A percentile compares a stretch with the other conserved stretches of the same genome.
These are phyloP conservation scores for Macaria liturata DNA, from an alignment of 2,888 invertebrate genomes.

Conservation along the genomic window DNA sequence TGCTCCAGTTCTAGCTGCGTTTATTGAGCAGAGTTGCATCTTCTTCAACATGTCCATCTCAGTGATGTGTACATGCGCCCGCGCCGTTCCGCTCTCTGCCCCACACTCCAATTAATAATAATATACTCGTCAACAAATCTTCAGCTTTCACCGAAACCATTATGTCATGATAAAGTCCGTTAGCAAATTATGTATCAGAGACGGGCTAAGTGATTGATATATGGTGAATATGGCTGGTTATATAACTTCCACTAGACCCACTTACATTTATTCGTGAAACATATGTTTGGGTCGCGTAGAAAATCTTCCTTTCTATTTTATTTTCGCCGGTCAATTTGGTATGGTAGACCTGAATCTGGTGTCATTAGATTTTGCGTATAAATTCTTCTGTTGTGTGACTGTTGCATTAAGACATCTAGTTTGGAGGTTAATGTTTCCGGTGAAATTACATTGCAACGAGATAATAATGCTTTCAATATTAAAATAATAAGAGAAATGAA, in stretches of 20 bases:
- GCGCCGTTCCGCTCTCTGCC: conserved; percentile 48
- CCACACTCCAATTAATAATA: conserved; percentile 34
- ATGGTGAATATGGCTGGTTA: conserved; percentile 31
- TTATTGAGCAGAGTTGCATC: conserved; percentile 24
- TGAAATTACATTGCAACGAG: no score
- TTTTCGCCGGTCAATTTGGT: conserved; percentile 12
- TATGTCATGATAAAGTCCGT: conserved; percentile 45
- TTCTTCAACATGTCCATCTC: conserved; percentile 33
- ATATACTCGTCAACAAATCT: conserved; percentile 39
- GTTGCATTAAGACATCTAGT: no score
- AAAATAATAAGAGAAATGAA: no score
- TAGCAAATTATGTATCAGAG: conserved; percentile 38
- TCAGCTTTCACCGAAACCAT: conserved; percentile 48
- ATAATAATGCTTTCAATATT: no score
- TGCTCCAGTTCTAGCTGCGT: conserved; percentile 28
- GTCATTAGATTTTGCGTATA: no score
- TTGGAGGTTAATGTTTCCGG: no score
- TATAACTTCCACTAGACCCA: conserved; percentile 23
- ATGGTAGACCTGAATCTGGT: conserved; percentile 16
- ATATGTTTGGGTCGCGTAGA: conserved; percentile 1
- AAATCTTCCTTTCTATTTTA: conserved; percentile 5
- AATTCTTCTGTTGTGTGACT: no score
- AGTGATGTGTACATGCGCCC: conserved; percentile 27
- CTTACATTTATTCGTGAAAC: conserved; percentile 4
- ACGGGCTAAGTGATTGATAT: conserved; percentile 32